A percentile compares a stretch with the other conserved stretches of the same genome.
phyloP scores from a whole-genome alignment of 2,888 invertebrate genomes.

The Pachymerium ferrugineum region DNA sequence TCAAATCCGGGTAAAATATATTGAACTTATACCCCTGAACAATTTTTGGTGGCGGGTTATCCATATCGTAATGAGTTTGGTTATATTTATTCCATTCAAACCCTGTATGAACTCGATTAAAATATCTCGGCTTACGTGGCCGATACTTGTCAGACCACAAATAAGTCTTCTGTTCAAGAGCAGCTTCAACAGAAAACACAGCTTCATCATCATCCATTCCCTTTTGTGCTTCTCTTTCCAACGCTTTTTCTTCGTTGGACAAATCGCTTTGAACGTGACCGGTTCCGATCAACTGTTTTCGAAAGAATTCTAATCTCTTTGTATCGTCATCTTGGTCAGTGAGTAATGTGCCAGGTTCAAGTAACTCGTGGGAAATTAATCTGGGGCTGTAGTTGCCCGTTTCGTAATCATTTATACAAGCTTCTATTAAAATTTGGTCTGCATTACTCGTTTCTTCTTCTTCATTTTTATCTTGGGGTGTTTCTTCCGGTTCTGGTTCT shows the following conservation, averaged over 20 bases:
- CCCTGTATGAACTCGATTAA: conserved; percentile 75
- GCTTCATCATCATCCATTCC: conserved; percentile 83
- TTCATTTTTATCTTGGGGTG: conserved; percentile 29
- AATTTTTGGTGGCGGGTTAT: conserved; percentile 99
- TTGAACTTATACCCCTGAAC: conserved; percentile 99
- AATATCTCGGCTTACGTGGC: conserved; percentile 94
- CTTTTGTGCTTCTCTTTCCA: conserved; percentile 74
- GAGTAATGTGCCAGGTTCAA: conserved; percentile 71
- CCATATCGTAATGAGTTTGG: conserved; percentile 99
- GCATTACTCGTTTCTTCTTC: conserved; percentile 46
- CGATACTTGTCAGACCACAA: conserved; percentile 98
- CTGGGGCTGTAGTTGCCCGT: conserved; percentile 80
- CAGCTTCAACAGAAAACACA: conserved; percentile 82
- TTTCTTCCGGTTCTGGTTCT: neutral
- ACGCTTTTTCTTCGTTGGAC: conserved; percentile 59
- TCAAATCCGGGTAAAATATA: conserved; percentile 98
- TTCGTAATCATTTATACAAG: conserved; percentile 62
- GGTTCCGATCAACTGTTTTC: conserved; percentile 59
- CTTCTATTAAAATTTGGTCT: conserved; percentile 52
- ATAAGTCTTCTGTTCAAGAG: conserved; percentile 77
- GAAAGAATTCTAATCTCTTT: conserved; percentile 65
- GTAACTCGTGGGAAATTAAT: conserved; percentile 57
- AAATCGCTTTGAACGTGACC: conserved; percentile 54
- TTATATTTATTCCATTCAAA: conserved; percentile 99
- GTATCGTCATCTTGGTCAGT: conserved; percentile 69